Base-by-base conservation (phyloP, 1,140 invertebrate genomes). In the Hydropsyche tenuis region DNA sequence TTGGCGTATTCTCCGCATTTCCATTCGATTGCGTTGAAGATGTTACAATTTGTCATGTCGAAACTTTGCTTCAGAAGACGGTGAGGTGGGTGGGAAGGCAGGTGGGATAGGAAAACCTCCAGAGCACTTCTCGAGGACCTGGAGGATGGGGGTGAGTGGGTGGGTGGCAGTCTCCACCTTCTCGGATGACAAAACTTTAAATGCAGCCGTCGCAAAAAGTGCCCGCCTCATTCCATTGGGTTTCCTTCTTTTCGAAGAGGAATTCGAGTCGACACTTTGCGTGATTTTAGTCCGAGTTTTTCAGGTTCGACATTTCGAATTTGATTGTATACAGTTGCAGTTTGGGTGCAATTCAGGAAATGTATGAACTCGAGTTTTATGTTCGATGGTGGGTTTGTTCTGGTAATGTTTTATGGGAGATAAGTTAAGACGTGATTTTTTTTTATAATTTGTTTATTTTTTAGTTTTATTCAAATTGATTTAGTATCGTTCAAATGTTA, bases 21-120 rank as follows among this genome's bases (percentile, higher is more conserved):
- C 75, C 75, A 74, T 77, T 74, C 75, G 75, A 73, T 74, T 74
- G 73, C 75, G 68, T 72, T 69, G 75, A 74, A 74, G 75, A 73
- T 72, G 75, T 77, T 77, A 77, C 75, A 77, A 77, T 77, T 77
- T 77, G 75, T 77, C 75, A 77, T 77, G 75, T 77, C 75, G 69
- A 77, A 77, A 77, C 69, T 77, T 77, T 73, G 23, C 72, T 73
- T 69, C 66, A n/a, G 70, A 66, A 66, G 73, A 62, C 18, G 48
- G 16, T 53, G 48, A 9, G 46, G 46, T 71, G 27, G 42, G 46
- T 22, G 14, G 4, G 0, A 25, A 60, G 53, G 53, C 11, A 27
- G 20, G 53, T 16, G 11, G 23, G 23, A 14, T 60, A 1, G 18
- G 18, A 20, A 60, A 60, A 60, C 22, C 23, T 60, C 53, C 53